Percentiles rank a stretch among this genome's conserved stretches.
Conservation (phyloP, 2,113 vertebrate species). For the Myrmophylax atrothorax region DNA sequence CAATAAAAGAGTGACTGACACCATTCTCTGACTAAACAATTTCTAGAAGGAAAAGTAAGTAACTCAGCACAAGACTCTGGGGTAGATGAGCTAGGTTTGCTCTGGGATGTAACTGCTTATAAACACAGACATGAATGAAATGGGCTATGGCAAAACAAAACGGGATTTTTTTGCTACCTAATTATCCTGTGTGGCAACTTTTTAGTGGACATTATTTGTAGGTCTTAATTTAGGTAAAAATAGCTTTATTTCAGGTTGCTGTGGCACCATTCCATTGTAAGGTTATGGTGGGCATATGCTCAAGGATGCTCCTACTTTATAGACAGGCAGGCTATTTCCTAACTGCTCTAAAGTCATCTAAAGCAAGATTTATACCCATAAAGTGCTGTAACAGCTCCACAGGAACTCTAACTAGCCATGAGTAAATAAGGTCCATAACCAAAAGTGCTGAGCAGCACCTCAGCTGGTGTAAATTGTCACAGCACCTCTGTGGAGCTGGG, state of each 20-base stretch:
- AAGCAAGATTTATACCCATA: constrained; percentile 21
- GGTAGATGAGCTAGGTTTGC: neutral
- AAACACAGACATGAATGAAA: neutral
- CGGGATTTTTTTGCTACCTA: neutral
- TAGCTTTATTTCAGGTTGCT: neutral
- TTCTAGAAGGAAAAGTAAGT: neutral
- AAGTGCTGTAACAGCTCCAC: neutral
- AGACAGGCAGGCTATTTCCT: neutral
- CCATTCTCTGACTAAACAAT: neutral
- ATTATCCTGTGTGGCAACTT: neutral
- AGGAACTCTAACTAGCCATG: constrained; percentile 22
- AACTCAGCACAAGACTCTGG: neutral
- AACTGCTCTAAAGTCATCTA: neutral
- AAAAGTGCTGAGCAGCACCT: constrained; percentile 45
- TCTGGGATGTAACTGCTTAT: neutral
- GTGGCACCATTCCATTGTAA: neutral
- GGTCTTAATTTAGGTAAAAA: neutral
- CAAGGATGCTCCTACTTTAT: neutral
- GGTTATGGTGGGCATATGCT: neutral
- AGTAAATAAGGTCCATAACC: constrained; percentile 31
- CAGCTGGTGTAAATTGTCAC: constrained; percentile 7
- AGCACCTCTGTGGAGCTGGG: neutral
- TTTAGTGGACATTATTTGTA: neutral
- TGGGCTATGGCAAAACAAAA: neutral
- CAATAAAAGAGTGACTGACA: neutral